phyloP scores from a whole-genome alignment of 2,797 vertebrate species.

The Rhabdophis nuchalis region DNA sequence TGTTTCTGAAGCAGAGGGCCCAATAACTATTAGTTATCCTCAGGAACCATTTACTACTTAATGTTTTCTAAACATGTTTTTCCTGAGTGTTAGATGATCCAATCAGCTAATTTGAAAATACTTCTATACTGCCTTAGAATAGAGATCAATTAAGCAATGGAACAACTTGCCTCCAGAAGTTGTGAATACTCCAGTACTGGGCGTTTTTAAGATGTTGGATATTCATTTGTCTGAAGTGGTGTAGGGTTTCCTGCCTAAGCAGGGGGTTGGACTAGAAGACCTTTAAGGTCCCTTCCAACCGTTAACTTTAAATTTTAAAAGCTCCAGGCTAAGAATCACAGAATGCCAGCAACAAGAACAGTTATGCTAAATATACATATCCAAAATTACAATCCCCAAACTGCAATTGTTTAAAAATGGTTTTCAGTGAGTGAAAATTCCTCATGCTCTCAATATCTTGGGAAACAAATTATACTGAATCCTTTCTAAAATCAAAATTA shows the following conservation, averaged over 20 bases:
- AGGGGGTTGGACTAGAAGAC: no score
- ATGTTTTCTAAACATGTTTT: neutral
- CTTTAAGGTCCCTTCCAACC: no score
- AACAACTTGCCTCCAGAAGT: no score
- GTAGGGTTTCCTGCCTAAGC: no score
- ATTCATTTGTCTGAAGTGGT: no score
- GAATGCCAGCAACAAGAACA: conserved; percentile 3
- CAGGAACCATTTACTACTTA: neutral
- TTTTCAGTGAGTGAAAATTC: conserved; percentile 13
- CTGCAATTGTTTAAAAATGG: neutral
- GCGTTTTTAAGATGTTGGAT: no score
- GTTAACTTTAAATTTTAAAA: neutral
- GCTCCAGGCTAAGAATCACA: neutral
- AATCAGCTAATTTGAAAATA: neutral
- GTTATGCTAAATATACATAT: neutral
- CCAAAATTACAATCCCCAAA: neutral
- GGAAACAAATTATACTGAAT: neutral
- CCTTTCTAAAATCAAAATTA: neutral
- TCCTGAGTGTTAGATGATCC: neutral
- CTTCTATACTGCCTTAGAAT: neutral
- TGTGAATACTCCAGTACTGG: no score
- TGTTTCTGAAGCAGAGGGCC: neutral
- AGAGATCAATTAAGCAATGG: neutral
- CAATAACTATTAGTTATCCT: neutral
- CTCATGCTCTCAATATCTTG: neutral